Base-by-base conservation (phyloP, 2,113 vertebrate species). In the Athene noctua region DNA sequence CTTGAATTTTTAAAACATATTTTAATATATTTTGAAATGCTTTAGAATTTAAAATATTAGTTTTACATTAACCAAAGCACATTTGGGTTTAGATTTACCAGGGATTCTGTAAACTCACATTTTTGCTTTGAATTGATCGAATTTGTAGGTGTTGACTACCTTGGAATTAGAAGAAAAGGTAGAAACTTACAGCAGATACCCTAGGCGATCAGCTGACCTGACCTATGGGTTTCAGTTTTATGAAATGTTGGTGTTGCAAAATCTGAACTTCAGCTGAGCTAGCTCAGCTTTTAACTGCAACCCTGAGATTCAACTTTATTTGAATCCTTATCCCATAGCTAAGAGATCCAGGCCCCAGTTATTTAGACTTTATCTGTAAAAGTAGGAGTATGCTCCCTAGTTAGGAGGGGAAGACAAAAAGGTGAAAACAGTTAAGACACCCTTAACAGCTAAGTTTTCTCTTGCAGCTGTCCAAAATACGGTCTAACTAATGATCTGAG, bases 401-500 rank as follows among this genome's bases (percentile, higher is more conserved):
- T 59, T 73, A 54, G 38, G 26, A 82, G 54, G 11, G 23, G 13
- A 61, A 26, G 4, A 6, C 83, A 79, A 77, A 86, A 93, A 40
- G 34, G 29, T 93, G 34, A 84, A 83, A 92, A 59, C 36, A 52
- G 13, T 81, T 78, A 52, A 90, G 36, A 47, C 21, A 81, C 44
- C 9, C 15, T 3, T 74, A 86, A 63, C 38, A 94, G 36, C 47
- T 70, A 72, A 32, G 46, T 88, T 92, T 88, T 92, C 42, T 88
- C 70, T 89, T 92, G 73, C 49, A 80, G 85, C 88, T 96, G 90
- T 83, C 94, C 80, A 96, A 94, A 97, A 59, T 51, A 80, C 49
- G 80, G 58, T 94, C 94, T 88, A 92, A 55, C 68, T 92, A 88
- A 96, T 91, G 94, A 82, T 92, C 61, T 78, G 83, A 93, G 92